Conservation (phyloP, 2,888 invertebrate species). For the Drosophila merina region DNA sequence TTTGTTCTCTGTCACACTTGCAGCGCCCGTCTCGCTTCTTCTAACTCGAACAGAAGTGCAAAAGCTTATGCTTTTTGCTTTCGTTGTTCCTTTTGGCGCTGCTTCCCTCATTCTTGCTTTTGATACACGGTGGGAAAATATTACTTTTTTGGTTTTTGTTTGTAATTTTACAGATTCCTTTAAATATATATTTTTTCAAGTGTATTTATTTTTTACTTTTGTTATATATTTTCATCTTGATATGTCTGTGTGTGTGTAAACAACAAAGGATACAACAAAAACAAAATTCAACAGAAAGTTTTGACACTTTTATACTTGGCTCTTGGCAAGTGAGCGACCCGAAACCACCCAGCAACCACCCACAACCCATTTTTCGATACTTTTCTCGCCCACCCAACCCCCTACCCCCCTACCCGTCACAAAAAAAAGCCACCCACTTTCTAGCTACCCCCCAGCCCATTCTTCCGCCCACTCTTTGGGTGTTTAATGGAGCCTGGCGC, state of each 20-base stretch:
- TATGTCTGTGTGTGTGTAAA: slow-evolving; percentile 39
- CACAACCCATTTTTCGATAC: slow-evolving; percentile 34
- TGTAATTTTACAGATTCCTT: too few species aligned
- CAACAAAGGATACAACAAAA: slow-evolving; percentile 73
- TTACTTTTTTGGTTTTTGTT: neutral
- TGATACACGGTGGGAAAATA: neutral
- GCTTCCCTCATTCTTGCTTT: slow-evolving; percentile 13
- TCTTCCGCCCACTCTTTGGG: slow-evolving; percentile 38
- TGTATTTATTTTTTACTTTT: slow-evolving; percentile 1
- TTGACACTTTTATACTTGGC: slow-evolving; percentile 75
- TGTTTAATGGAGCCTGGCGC: slow-evolving; percentile 72
- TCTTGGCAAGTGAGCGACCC: slow-evolving; percentile 69
- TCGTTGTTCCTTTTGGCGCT: slow-evolving; percentile 42
- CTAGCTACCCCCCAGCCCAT: neutral
- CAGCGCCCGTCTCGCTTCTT: slow-evolving; percentile 7
- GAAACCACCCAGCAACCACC: slow-evolving; percentile 53
- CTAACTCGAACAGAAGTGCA: slow-evolving; percentile 44
- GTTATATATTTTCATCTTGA: slow-evolving; percentile 18
- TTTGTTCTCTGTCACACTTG: slow-evolving; percentile 7
- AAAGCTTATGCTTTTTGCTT: slow-evolving; percentile 62
- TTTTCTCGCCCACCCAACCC: slow-evolving; percentile 9
- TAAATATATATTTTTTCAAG: neutral
- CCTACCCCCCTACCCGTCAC: neutral
- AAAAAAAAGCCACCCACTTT: slow-evolving; percentile 9
- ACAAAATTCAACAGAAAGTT: slow-evolving; percentile 68